phyloP scores from a whole-genome alignment of 2,888 invertebrate species.

The Ophonus ardosiacus region DNA sequence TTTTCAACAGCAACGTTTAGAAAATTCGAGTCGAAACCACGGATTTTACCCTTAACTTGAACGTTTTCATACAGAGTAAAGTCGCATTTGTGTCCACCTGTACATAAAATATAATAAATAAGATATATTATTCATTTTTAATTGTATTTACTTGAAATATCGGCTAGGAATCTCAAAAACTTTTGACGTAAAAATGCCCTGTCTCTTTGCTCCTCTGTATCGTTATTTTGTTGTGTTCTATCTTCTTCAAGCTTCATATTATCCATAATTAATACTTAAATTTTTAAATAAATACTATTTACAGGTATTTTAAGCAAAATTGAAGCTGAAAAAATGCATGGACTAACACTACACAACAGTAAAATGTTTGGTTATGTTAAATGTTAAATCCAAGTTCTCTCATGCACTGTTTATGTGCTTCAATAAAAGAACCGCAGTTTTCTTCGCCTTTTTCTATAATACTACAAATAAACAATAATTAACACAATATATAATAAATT shows the following conservation, averaged over 20 bases:
- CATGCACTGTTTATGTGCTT: constrained; percentile 98
- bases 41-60: constrained; percentile 70
- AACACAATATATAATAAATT: constrained; percentile 12
- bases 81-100: constrained; percentile 68
- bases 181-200: constrained; percentile 71
- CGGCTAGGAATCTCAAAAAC: constrained; percentile 71
- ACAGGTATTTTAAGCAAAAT: background rate
- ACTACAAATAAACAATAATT: constrained; percentile 79
- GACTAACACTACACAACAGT: background rate
- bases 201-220: constrained; percentile 1
- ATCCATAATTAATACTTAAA: constrained; percentile 12
- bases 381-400: constrained; percentile 96
- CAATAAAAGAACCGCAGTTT: constrained; percentile 92
- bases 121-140: background rate
- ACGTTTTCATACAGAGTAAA: constrained; percentile 72
- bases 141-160: constrained; percentile 69
- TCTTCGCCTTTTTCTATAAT: constrained; percentile 95
- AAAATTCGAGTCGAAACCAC: constrained; percentile 71
- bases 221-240: background rate
- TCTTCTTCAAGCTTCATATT: background rate
- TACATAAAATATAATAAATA: background rate
- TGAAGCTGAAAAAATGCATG: background rate
- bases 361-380: constrained; percentile 75
- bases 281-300: background rate
- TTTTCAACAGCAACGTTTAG: constrained; percentile 72